phyloP scores from a whole-genome alignment of 2,113 vertebrate species.

The Tychaedon coryphoeus region DNA sequence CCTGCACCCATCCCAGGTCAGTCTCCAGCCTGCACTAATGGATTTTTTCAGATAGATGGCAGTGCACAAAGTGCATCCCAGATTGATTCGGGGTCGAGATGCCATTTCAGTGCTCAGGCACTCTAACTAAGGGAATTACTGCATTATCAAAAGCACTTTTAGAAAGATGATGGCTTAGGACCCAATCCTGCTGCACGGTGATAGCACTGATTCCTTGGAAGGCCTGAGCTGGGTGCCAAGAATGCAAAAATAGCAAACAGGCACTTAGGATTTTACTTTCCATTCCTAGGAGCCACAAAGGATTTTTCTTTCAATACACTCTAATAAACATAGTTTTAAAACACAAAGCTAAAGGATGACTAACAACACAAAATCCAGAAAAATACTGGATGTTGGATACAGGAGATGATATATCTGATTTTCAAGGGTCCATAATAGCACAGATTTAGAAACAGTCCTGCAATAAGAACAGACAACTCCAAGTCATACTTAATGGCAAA shows the following conservation, averaged over 20 bases:
- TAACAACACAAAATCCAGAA: background rate
- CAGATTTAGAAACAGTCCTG: background rate
- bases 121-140: slow-evolving; percentile 10
- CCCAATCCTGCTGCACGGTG: background rate
- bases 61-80: background rate
- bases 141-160: slow-evolving; percentile 24
- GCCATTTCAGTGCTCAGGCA: slow-evolving; percentile 23
- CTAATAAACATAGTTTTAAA: background rate
- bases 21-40: slow-evolving; percentile 21
- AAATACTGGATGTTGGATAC: background rate
- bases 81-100: slow-evolving; percentile 15
- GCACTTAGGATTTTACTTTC: background rate
- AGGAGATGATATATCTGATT: background rate
- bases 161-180: background rate
- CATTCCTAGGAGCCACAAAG: background rate
- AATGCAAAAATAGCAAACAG: background rate
- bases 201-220: background rate
- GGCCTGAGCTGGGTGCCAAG: background rate
- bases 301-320: background rate
- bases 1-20: background rate
- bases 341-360: background rate
- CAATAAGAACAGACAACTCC: background rate
- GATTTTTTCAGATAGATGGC: slow-evolving; percentile 49
- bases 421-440: background rate
- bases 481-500: background rate